phyloP scores from a whole-genome alignment of 2,113 vertebrate species.

The Silurus asotus region DNA sequence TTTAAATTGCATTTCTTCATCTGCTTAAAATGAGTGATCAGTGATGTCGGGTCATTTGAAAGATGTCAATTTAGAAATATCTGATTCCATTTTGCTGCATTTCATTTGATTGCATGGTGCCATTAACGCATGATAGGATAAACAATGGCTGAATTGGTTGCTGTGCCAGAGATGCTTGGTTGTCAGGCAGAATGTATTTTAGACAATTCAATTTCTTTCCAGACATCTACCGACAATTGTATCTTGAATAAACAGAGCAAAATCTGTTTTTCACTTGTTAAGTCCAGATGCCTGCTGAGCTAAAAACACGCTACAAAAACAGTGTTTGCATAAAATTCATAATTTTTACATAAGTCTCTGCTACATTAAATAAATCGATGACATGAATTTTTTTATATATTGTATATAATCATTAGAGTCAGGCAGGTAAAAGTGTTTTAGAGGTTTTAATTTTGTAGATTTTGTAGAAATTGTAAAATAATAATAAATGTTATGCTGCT shows the following conservation, averaged over 20 bases:
- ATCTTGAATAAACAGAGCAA: constrained; percentile 6
- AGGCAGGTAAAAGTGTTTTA: background rate
- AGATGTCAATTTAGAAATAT: background rate
- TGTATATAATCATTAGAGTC: background rate
- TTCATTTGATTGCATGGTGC: constrained; percentile 27
- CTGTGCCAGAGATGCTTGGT: constrained; percentile 27
- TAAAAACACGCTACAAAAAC: background rate
- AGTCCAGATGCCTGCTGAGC: background rate
- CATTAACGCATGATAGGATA: constrained; percentile 38
- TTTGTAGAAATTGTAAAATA: background rate
- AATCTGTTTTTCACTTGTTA: background rate
- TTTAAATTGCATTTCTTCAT: constrained; percentile 15
- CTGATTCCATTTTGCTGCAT: constrained; percentile 20
- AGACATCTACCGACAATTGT: constrained; percentile 2
- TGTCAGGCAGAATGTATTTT: constrained; percentile 17
- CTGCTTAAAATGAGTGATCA: constrained; percentile 18
- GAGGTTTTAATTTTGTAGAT: constrained; percentile 4
- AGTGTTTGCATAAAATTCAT: background rate
- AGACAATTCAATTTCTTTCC: constrained; percentile 18
- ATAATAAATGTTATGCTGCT: constrained; percentile 36
- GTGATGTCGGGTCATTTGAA: background rate
- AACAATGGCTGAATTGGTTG: constrained; percentile 22
- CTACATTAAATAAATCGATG: background rate
- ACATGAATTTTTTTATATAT: background rate
- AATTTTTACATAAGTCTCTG: background rate